These are phyloP conservation scores for Vombatus ursinus DNA, from an alignment of 2,113 vertebrate genomes.

Conservation along the genomic window DNA sequence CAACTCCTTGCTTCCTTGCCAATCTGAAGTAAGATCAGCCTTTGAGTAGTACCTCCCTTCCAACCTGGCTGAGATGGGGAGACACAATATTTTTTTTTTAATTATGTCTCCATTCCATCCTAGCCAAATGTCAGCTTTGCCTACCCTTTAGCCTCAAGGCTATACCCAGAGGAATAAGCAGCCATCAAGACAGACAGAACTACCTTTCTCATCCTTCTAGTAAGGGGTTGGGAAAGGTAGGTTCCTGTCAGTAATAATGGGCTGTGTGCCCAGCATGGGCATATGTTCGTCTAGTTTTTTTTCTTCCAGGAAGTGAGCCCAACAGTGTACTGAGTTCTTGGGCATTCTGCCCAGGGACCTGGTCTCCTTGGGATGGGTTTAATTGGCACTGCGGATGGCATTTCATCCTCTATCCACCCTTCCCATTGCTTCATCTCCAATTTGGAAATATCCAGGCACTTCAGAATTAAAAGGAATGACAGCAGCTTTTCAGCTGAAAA, in stretches of 20 bases:
- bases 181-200: not conserved
- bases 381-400: not conserved
- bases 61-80: too few relatives aligned
- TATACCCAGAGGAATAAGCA: not conserved
- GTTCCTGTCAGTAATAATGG: not conserved
- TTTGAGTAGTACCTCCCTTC: not conserved
- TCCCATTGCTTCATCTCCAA: not conserved
- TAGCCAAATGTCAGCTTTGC: too few relatives aligned
- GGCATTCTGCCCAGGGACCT: not conserved
- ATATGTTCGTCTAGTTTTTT: not conserved
- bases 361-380: not conserved
- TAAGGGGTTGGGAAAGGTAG: not conserved
- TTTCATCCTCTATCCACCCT: not conserved
- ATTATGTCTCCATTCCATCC: too few relatives aligned
- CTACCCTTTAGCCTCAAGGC: not conserved
- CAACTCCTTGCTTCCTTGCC: not conserved
- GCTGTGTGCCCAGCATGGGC: too few relatives aligned
- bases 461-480: not conserved
- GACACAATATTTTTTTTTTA: too few relatives aligned
- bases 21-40: not conserved
- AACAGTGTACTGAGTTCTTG: not conserved
- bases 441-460: not conserved
- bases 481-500: not conserved
- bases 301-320: not conserved
- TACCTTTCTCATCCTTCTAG: not conserved